phyloP scores from a whole-genome alignment of 2,888 invertebrate species.

The Diarsia mendica region DNA sequence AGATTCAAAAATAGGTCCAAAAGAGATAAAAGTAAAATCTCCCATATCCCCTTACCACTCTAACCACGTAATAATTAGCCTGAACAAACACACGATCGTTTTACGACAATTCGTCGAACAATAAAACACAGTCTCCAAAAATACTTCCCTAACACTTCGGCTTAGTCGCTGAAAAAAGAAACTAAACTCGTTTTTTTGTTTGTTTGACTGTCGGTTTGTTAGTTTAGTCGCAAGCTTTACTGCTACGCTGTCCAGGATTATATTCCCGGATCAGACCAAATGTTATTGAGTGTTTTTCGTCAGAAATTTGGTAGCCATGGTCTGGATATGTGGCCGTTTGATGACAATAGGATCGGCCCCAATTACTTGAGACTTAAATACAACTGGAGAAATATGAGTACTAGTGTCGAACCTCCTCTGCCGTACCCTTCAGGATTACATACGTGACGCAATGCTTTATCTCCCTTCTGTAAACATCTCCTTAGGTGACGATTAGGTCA shows the following conservation, averaged over 20 bases:
- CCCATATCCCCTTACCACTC: slow-evolving; percentile 36
- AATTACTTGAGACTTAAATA: not conserved
- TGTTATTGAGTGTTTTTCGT: no score
- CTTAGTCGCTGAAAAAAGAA: slow-evolving; percentile 9
- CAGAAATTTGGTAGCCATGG: not conserved
- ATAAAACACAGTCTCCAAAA: slow-evolving; percentile 36
- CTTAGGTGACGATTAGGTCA: slow-evolving; percentile 64
- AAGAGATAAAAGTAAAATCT: slow-evolving; percentile 19
- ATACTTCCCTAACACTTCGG: slow-evolving; percentile 21
- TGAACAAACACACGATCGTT: slow-evolving; percentile 43
- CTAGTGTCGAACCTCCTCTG: not conserved
- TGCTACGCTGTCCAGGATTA: not conserved
- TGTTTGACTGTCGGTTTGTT: not conserved
- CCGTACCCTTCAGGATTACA: not conserved
- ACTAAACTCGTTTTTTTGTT: not conserved
- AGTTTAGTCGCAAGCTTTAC: not conserved
- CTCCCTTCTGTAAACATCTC: slow-evolving; percentile 11
- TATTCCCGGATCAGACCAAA: not conserved
- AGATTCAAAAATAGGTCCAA: not conserved
- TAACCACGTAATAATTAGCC: slow-evolving; percentile 48
- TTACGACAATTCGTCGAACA: slow-evolving; percentile 43
- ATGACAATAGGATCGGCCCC: not conserved
- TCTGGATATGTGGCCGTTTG: not conserved
- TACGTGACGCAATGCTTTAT: slow-evolving; percentile 10
- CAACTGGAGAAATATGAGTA: not conserved